phyloP scores from a whole-genome alignment of 2,888 invertebrate genomes.

The Amorpha juglandis region DNA sequence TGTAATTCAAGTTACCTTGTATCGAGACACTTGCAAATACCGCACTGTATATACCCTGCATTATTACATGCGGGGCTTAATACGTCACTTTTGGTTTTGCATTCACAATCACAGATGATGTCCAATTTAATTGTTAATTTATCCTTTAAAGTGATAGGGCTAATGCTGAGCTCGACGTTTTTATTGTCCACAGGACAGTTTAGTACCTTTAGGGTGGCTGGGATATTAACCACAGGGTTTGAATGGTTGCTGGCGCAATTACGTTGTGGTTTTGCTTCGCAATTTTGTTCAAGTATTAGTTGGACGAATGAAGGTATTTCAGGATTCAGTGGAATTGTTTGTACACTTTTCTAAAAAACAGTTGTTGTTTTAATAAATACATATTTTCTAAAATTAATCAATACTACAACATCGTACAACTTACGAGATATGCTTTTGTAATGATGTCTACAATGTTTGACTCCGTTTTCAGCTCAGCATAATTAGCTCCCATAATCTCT shows the following conservation, averaged over 20 bases:
- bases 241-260: conserved; percentile 49
- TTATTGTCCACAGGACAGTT: conserved; percentile 44
- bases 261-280: conserved; percentile 36
- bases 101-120: conserved; percentile 90
- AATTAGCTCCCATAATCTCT: conserved; percentile 87
- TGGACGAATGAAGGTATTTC: conserved; percentile 46
- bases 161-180: conserved; percentile 37
- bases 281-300: conserved; percentile 52
- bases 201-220: conserved; percentile 48
- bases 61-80: conserved; percentile 57
- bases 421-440: conserved; percentile 87
- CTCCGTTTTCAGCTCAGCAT: conserved; percentile 67
- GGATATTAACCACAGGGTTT: conserved; percentile 44
- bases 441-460: conserved; percentile 88
- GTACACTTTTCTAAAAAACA: conserved; percentile 52
- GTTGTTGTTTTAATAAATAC: neutral
- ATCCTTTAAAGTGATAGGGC: conserved; percentile 88
- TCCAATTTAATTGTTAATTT: conserved; percentile 87
- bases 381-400: conserved; percentile 12
- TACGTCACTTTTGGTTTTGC: conserved; percentile 82
- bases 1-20: conserved; percentile 51
- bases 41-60: conserved; percentile 84
- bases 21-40: conserved; percentile 85
- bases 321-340: conserved; percentile 40
- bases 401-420: conserved; percentile 34